Evolutionary conservation across 2,113 vertebrate species (phyloP).

Genomic region (Zootoca vivipara): DNA sequence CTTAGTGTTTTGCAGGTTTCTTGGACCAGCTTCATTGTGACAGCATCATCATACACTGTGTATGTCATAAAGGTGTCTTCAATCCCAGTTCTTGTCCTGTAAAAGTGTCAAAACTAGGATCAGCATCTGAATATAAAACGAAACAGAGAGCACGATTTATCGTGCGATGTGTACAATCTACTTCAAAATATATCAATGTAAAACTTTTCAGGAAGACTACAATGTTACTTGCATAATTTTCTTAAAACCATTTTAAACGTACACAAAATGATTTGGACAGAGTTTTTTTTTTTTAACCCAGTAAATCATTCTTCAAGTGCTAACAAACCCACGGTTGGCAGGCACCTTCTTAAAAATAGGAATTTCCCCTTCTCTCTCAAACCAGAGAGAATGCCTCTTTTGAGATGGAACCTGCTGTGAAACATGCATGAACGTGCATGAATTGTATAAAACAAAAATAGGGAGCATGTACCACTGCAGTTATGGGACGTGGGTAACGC

Average conservation of each 20-base stretch:
- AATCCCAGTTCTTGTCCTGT: constrained; percentile 67
- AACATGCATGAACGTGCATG: neutral
- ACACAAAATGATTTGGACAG: neutral
- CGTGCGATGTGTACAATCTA: neutral
- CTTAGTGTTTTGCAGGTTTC: constrained; percentile 76
- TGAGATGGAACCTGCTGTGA: neutral
- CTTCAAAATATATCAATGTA: neutral
- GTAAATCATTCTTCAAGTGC: neutral
- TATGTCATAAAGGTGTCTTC: constrained; percentile 81
- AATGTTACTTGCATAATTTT: no score
- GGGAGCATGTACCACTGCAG: neutral
- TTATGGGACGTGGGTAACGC: no score
- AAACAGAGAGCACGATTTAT: neutral
- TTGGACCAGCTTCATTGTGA: constrained; percentile 76
- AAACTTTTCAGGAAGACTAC: neutral
- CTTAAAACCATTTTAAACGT: neutral
- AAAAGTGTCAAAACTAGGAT: constrained; percentile 20
- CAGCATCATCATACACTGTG: constrained; percentile 74
- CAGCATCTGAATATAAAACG: neutral
- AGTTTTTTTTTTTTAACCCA: neutral
- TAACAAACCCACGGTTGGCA: neutral
- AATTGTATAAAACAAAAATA: neutral
- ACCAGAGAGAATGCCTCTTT: neutral
- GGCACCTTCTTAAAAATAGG: neutral
- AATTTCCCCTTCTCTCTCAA: neutral